Conservation (phyloP, 1,140 invertebrate genomes). For the Chelonus insularis region DNA sequence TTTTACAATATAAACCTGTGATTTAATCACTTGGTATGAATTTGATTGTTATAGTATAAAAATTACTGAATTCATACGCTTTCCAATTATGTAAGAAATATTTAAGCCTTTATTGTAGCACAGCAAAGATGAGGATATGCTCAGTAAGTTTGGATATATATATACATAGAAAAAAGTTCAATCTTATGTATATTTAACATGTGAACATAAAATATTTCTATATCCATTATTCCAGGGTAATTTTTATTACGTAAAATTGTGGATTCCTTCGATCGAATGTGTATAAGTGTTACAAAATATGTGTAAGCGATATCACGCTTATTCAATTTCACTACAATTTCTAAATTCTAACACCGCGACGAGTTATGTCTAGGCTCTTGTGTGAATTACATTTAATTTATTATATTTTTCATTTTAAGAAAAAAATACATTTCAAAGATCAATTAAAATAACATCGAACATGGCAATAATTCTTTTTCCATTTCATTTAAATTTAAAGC, state of each 20-base stretch:
- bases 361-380: not conserved
- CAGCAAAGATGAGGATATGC: no score
- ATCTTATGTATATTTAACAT: not conserved
- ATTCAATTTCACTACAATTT: slow-evolving; percentile 9
- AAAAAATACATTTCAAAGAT: no score
- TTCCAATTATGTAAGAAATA: no score
- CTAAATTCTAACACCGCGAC: not conserved
- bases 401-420: not conserved
- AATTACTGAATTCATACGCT: no score
- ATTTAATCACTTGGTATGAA: no score
- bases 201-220: slow-evolving; percentile 16
- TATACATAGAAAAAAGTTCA: slow-evolving; percentile 5
- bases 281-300: not conserved
- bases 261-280: slow-evolving; percentile 9
- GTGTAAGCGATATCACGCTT: slow-evolving; percentile 10
- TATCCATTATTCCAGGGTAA: slow-evolving; percentile 20
- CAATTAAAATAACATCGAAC: no score
- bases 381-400: not conserved
- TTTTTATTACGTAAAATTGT: slow-evolving; percentile 26
- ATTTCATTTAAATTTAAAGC: no score
- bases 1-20: no score
- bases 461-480: no score
- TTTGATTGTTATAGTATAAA: no score
- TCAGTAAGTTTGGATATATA: no score
- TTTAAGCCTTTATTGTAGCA: no score